Evolutionary conservation across 1,140 invertebrate species (phyloP).

Genomic region (Trichonephila clavata): DNA sequence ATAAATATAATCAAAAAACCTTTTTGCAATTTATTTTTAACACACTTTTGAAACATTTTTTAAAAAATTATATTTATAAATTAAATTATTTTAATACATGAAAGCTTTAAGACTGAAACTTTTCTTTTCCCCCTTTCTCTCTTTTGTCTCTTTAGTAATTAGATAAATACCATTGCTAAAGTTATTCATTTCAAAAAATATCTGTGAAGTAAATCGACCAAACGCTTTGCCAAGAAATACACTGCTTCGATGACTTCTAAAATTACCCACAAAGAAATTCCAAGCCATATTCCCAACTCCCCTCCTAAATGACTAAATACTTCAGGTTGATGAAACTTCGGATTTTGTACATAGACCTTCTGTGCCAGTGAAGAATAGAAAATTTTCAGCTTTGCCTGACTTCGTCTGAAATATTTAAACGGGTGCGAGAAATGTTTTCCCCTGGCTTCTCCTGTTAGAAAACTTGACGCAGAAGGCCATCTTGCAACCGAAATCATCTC

Average conservation of each 20-base stretch:
- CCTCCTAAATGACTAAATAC: conserved; percentile 59
- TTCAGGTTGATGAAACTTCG: background rate
- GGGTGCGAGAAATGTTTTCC: background rate
- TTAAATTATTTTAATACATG: too few species aligned
- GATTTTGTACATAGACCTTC: background rate
- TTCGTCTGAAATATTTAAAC: background rate
- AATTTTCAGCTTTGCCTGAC: background rate
- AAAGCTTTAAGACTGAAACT: too few species aligned
- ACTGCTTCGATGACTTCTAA: conserved; percentile 16
- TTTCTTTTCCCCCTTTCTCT: too few species aligned
- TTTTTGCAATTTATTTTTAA: too few species aligned
- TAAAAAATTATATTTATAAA: too few species aligned
- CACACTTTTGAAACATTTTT: too few species aligned
- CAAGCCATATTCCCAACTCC: conserved; percentile 45
- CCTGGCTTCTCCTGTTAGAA: background rate
- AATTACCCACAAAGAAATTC: conserved; percentile 24
- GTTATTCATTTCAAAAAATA: too few species aligned
- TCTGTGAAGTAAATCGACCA: background rate
- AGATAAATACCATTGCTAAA: too few species aligned
- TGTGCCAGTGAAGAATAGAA: background rate
- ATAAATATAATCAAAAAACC: too few species aligned
- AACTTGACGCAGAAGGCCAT: conserved; percentile 23
- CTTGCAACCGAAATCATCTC: background rate
- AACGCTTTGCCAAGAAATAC: background rate
- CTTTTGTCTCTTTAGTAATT: too few species aligned